A percentile compares a stretch with the other conserved stretches of the same genome.
phyloP scores from a whole-genome alignment of 1,140 invertebrate genomes.

The Drosophila saltans region DNA sequence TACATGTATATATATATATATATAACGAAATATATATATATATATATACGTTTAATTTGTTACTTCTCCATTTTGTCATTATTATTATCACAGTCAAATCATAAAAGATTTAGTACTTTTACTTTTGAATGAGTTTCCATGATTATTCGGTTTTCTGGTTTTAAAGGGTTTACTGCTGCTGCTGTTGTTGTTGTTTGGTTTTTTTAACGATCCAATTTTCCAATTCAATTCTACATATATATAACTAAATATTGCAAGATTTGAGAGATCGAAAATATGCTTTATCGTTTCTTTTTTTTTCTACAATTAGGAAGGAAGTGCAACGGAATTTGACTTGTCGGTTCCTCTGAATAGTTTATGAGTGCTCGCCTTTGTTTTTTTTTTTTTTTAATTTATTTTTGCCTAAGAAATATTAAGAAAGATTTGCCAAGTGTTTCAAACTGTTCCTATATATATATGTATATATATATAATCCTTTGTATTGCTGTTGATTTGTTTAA shows the following conservation, averaged over 20 bases:
- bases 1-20: slow-evolving; percentile 63
- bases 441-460: slow-evolving; percentile 16
- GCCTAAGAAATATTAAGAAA: slow-evolving; percentile 52
- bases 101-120: slow-evolving; percentile 83
- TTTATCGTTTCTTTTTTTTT: slow-evolving; percentile 9
- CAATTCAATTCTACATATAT: not conserved
- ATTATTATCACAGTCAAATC: slow-evolving; percentile 83
- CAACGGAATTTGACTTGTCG: slow-evolving; percentile 36
- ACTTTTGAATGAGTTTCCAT: slow-evolving; percentile 82
- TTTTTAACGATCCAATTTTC: not conserved
- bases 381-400: slow-evolving; percentile 15
- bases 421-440: slow-evolving; percentile 30
- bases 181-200: not conserved
- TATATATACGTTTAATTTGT: slow-evolving; percentile 75
- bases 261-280: slow-evolving; percentile 52
- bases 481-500: slow-evolving; percentile 17
- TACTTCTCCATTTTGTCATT: slow-evolving; percentile 69
- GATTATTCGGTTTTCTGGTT: slow-evolving; percentile 45
- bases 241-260: slow-evolving; percentile 19
- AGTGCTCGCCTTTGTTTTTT: slow-evolving; percentile 11
- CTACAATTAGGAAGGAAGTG: slow-evolving; percentile 21
- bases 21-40: slow-evolving; percentile 64
- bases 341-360: slow-evolving; percentile 28
- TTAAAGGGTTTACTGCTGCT: not conserved
- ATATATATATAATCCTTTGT: slow-evolving; percentile 30